Percentiles rank a stretch among this genome's conserved stretches.
Conservation (phyloP, 1,140 invertebrate genomes). For the Magallana angulata region DNA sequence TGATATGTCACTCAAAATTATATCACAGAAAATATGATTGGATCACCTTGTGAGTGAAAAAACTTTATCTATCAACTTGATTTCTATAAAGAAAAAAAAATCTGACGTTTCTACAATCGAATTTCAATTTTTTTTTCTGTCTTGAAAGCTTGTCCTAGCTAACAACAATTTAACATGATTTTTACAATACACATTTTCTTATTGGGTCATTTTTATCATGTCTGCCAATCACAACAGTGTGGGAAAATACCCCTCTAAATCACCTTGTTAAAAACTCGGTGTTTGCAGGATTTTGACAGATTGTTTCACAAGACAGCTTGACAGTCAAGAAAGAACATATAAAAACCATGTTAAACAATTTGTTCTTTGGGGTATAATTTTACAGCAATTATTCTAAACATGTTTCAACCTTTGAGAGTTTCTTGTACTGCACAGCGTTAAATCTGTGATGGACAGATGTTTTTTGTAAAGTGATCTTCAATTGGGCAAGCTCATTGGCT, state of each 20-base stretch:
- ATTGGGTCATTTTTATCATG: background rate
- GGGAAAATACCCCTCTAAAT: conserved; percentile 9
- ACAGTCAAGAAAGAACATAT: conserved; percentile 33
- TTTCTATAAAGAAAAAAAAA: no score
- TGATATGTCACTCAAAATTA: conserved; percentile 24
- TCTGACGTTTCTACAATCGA: no score
- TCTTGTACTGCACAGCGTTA: background rate
- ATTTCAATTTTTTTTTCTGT: no score
- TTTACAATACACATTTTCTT: no score
- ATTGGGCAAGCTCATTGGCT: background rate
- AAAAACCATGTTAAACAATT: conserved; percentile 37
- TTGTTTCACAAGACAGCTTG: conserved; percentile 35
- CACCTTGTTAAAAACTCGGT: conserved; percentile 6
- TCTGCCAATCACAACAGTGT: conserved; percentile 20
- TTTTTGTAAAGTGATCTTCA: conserved; percentile 28
- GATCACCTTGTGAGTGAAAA: no score
- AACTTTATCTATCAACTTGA: no score
- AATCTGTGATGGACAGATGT: conserved; percentile 13
- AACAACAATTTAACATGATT: no score
- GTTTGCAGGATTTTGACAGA: conserved; percentile 20
- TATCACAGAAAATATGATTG: background rate
- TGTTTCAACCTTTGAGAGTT: conserved; percentile 19
- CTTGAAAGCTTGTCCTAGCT: no score
- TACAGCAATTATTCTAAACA: conserved; percentile 36
- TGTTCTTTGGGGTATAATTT: conserved; percentile 32